Percentiles rank a stretch among this genome's conserved stretches.
phyloP scores from a whole-genome alignment of 2,888 invertebrate species.

The Cheilosia grossa region DNA sequence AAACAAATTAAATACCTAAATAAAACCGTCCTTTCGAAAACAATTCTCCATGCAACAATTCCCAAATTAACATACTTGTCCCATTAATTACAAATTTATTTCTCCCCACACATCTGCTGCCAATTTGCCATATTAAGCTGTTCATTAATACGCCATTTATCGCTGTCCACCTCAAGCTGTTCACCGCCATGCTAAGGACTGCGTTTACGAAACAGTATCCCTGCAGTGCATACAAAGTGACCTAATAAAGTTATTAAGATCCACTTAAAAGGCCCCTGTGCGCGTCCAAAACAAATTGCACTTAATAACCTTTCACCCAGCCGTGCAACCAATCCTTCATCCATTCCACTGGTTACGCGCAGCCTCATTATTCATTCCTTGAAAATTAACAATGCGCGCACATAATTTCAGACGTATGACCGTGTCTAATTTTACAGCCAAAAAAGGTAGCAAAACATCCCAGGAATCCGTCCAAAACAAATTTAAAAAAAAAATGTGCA shows the following conservation, averaged over 20 bases:
- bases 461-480: constrained; percentile 32
- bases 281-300: constrained; percentile 53
- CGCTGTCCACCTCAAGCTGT: constrained; percentile 19
- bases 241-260: constrained; percentile 63
- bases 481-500: constrained; percentile 12
- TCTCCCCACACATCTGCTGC: too few species aligned
- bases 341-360: constrained; percentile 40
- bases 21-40: too few species aligned
- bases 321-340: constrained; percentile 54
- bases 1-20: too few species aligned
- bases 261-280: constrained; percentile 17
- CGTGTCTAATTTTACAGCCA: constrained; percentile 72
- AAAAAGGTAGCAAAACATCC: constrained; percentile 58
- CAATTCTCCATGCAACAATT: too few species aligned
- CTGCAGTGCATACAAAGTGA: constrained; percentile 25
- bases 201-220: constrained; percentile 5
- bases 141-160: constrained; percentile 59
- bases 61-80: background rate
- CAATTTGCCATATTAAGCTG: constrained; percentile 7
- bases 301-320: constrained; percentile 68
- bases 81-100: too few species aligned
- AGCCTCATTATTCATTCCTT: constrained; percentile 55
- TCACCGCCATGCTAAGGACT: constrained; percentile 24
- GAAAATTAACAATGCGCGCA: constrained; percentile 22
- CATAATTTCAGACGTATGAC: constrained; percentile 53